phyloP scores from a whole-genome alignment of 2,797 vertebrate genomes.

The Craterocephalus amniculus region DNA sequence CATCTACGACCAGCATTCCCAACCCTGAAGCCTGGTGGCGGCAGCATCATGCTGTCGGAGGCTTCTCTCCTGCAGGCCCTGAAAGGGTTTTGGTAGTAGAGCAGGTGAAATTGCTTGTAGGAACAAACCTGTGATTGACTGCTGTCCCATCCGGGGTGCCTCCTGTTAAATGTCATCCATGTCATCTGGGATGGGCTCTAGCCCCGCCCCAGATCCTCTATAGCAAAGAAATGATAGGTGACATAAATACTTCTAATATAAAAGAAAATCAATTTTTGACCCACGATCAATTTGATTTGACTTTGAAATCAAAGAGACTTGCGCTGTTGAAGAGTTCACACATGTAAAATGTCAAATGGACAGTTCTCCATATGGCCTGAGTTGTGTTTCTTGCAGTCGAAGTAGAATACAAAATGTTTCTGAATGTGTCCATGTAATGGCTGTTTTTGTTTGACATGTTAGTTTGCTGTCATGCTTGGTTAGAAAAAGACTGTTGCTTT shows the following conservation, averaged over 20 bases:
- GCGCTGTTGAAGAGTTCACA: constrained; percentile 12
- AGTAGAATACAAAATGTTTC: constrained; percentile 28
- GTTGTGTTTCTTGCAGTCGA: constrained; percentile 36
- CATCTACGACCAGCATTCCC: constrained; percentile 10
- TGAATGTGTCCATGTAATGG: constrained; percentile 48
- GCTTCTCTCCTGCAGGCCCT: constrained; percentile 10
- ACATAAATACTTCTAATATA: constrained; percentile 10
- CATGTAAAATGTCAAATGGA: constrained; percentile 29
- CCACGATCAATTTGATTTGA: constrained; percentile 2
- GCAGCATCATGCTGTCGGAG: constrained; percentile 52
- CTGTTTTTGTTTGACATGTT: constrained; percentile 51
- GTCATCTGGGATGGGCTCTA: not conserved
- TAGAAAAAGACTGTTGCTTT: constrained; percentile 23
- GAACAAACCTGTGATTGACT: constrained; percentile 5
- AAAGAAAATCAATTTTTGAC: constrained; percentile 30
- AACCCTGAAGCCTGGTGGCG: constrained; percentile 42
- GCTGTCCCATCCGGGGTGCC: not conserved
- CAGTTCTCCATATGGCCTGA: constrained; percentile 32
- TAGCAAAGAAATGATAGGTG: not conserved
- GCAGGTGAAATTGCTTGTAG: constrained; percentile 20
- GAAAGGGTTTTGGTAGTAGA: not conserved
- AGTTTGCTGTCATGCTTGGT: constrained; percentile 45
- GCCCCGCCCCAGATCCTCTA: not conserved
- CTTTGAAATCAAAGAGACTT: not conserved
- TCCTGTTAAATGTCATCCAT: constrained; percentile 1